Conservation (phyloP, 2,797 vertebrate genomes). For the Sparus aurata region DNA sequence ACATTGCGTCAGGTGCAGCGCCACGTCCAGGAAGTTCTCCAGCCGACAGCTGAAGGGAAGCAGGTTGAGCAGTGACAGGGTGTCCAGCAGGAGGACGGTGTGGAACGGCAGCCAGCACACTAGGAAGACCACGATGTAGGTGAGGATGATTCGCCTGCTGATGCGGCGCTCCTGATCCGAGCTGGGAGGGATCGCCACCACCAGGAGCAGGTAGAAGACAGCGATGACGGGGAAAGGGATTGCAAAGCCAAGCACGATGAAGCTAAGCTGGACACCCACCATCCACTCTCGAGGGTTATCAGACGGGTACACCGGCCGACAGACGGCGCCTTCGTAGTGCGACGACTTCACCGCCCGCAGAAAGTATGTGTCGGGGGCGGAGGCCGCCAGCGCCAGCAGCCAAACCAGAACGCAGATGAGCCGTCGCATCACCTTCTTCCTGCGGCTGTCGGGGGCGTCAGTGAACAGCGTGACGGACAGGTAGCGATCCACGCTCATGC, state of each 20-base stretch:
- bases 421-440: slow-evolving; percentile 83
- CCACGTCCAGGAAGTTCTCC: slow-evolving; percentile 89
- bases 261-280: slow-evolving; percentile 90
- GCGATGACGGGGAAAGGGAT: slow-evolving; percentile 92
- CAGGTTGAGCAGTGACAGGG: slow-evolving; percentile 86
- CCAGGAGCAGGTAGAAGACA: slow-evolving; percentile 89
- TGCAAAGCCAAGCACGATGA: slow-evolving; percentile 89
- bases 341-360: slow-evolving; percentile 87
- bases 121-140: slow-evolving; percentile 92
- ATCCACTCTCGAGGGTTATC: slow-evolving; percentile 89
- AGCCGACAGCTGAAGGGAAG: slow-evolving; percentile 91
- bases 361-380: slow-evolving; percentile 92
- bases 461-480: slow-evolving; percentile 84
- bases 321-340: slow-evolving; percentile 84
- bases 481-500: slow-evolving; percentile 94
- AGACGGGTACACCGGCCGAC: slow-evolving; percentile 88
- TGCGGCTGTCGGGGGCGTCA: slow-evolving; percentile 71
- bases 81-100: slow-evolving; percentile 87
- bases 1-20: slow-evolving; percentile 92
- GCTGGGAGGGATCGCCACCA: slow-evolving; percentile 79
- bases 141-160: slow-evolving; percentile 89
- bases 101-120: slow-evolving; percentile 95
- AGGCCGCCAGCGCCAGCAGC: slow-evolving; percentile 89
- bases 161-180: slow-evolving; percentile 87
- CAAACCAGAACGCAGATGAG: slow-evolving; percentile 89